Base-by-base conservation (phyloP, 2,888 invertebrate genomes). In the Pseudoips prasinana region DNA sequence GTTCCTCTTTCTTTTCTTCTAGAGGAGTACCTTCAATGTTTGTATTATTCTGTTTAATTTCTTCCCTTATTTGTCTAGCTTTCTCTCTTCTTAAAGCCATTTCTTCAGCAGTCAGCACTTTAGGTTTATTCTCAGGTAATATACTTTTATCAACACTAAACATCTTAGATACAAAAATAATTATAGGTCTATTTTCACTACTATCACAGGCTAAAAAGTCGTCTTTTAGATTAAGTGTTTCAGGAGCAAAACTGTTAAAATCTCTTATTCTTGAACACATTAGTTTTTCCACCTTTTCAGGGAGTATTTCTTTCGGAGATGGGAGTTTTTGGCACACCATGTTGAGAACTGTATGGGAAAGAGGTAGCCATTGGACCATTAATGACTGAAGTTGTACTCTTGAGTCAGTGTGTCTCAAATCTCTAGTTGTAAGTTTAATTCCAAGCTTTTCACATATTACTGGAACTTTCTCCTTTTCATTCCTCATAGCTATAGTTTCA, bases 161-260 rank as follows among this genome's bases (percentile, higher is more conserved):
- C 97, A 98, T 97, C 90, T 98, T 97, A 0, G 97, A 97, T 58
- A 95, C 91, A 89, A 91, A 95, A 46, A 92, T 93, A 75, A 94
- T 93, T 30, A 93, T 83, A 20, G 95, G 94, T 49, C 90, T 91
- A 48, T 92, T 82, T 1, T 89, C 78, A 44, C 89, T 85, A 39
- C 91, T 90, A 75, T 91, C 92, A 85, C 94, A 97, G 39, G 89
- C 90, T 57, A 91, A 71, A 64, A 94, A 94, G 66, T 92, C 93
- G 47, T 91, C 77, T 83, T 93, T 94, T 1, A 96, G 89, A 40
- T 86, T 82, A 75, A 92, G 92, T 1, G 95, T 95, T 69, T 94
- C 91, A 0, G 72, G 62, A 0, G 94, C 93, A 48, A 94, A 89
- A 0, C 92, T 89, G 19, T 92, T 91, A 52, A 96, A 93, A 38